These are phyloP conservation scores for Guaruba guarouba DNA, from an alignment of 2,113 vertebrate species.

Conservation along the genomic window DNA sequence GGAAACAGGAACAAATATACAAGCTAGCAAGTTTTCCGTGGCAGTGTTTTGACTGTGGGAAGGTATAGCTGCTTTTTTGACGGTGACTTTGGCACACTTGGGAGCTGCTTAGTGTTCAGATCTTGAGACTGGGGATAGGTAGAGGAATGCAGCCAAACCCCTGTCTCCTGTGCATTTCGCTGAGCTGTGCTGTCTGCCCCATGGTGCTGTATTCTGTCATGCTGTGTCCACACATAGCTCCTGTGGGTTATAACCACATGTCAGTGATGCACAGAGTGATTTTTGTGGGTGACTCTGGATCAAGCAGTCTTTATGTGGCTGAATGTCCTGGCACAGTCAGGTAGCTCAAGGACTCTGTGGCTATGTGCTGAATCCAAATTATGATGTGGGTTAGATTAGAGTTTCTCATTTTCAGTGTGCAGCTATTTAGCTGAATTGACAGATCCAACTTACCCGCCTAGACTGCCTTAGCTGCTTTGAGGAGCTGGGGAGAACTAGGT, in stretches of 20 bases:
- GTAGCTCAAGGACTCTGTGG: not conserved
- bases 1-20: not conserved
- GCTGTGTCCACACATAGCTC: not conserved
- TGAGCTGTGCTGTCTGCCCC: not conserved
- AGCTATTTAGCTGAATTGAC: not conserved
- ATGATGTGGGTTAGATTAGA: not conserved
- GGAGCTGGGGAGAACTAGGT: not conserved
- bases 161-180: not conserved
- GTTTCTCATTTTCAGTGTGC: not conserved
- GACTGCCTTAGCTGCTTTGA: not conserved
- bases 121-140: not conserved
- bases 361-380: not conserved
- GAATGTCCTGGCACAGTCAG: not conserved
- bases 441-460: not conserved
- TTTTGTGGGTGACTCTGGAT: not conserved
- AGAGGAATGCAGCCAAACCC: not conserved
- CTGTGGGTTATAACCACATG: not conserved
- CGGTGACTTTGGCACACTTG: not conserved
- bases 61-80: not conserved
- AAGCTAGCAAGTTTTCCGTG: not conserved
- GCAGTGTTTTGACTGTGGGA: not conserved
- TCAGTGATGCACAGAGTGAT: accelerated
- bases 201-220: not conserved
- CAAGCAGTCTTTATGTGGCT: not conserved
- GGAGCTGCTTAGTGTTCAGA: not conserved